Base-by-base conservation (phyloP, 2,888 invertebrate species). In the Torymus auratus region DNA sequence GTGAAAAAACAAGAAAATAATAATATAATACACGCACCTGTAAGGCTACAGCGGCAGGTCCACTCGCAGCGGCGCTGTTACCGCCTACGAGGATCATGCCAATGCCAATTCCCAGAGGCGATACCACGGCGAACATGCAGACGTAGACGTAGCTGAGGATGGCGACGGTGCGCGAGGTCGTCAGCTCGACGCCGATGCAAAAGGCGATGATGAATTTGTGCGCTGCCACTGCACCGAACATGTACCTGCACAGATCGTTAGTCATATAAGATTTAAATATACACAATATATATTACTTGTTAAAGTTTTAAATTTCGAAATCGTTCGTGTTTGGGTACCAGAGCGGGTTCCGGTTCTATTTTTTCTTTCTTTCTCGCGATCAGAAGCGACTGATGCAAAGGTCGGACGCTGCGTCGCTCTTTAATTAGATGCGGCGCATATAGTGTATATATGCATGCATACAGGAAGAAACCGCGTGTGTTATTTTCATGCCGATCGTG, bases 201-300 rank as follows among this genome's bases (percentile, higher is more conserved):
- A 97, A 97, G 0, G 96, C 96, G 82, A 97, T 94, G 28, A 97
- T 96, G 67, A 96, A 92, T 89, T 97, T 97, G 90, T 97, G 97
- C 0, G 96, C 95, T 0, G 96, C 94, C 0, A 97, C 94, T 0
- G 96, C 97, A 4, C 94, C 96, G 87, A 96, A 95, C 94, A 97
- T 95, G 89, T 96, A 96, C 93, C 93, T 93, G 88, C 55, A 65
- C 7, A 41, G 7, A 41, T 41, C 41, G 41, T 41, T 41, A 76
- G 20, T n/a, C 52, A 53, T 61, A 53, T 4, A 14, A 11, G 17
- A 20, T 65, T 52, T 41, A 41, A 41, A 41, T 41, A 7, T 10
- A 41, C 7, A 7, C n/a, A n/a, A n/a, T n/a, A n/a, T n/a, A n/a
- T n/a, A n/a, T n/a, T 20, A 20, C 20, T 20, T 20, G 20, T 20